These are phyloP conservation scores for Proisotoma minuta DNA, from an alignment of 2,888 invertebrate species.

Conservation along the genomic window DNA sequence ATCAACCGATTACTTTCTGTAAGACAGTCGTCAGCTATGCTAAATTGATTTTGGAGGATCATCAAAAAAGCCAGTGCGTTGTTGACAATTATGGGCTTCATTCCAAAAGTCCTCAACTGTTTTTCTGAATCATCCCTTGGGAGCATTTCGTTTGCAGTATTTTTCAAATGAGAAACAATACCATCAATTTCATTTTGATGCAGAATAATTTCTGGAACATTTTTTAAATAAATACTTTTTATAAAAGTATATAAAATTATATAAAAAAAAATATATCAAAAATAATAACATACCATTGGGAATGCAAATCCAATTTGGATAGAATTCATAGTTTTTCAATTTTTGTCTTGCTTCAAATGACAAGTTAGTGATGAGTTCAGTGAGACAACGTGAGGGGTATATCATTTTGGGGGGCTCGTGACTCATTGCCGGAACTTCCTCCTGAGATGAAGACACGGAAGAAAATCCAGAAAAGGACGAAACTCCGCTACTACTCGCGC, in stretches of 20 bases:
- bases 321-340: slow-evolving; percentile 20
- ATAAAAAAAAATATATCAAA: background rate
- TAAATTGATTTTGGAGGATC: slow-evolving; percentile 12
- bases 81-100: slow-evolving; percentile 16
- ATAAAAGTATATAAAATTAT: background rate
- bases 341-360: slow-evolving; percentile 13
- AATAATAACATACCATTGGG: background rate
- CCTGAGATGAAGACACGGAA: background rate
- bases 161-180: slow-evolving; percentile 14
- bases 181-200: slow-evolving; percentile 14
- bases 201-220: slow-evolving; percentile 5
- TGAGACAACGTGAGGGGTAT: background rate
- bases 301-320: slow-evolving; percentile 21
- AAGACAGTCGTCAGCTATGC: slow-evolving; percentile 14
- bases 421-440: too few relatives aligned
- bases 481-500: too few relatives aligned
- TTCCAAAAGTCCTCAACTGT: slow-evolving; percentile 13
- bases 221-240: too few relatives aligned
- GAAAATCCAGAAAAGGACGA: background rate
- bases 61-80: slow-evolving; percentile 20
- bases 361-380: slow-evolving; percentile 3
- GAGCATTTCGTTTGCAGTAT: slow-evolving; percentile 16
- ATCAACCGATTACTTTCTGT: slow-evolving; percentile 15
- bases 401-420: slow-evolving; percentile 1
- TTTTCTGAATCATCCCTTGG: slow-evolving; percentile 2